Evolutionary conservation across 2,113 vertebrate species (phyloP).

Genomic region (Cavia porcellus): DNA sequence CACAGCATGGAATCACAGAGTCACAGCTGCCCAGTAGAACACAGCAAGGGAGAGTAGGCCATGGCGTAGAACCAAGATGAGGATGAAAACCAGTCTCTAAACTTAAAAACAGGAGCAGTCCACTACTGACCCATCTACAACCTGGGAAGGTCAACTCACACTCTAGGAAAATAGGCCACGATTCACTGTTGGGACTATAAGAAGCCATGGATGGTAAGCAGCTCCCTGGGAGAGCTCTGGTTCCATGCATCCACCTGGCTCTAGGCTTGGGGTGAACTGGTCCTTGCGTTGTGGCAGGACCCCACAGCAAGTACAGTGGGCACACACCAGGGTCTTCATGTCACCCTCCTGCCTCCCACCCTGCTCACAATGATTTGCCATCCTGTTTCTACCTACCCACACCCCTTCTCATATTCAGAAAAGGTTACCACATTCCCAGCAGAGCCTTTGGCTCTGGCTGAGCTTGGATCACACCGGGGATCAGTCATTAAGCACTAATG

Average conservation of each 20-base stretch:
- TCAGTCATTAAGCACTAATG: neutral
- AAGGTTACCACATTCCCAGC: fast-evolving
- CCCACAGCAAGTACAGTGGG: fast-evolving
- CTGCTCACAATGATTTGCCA: neutral
- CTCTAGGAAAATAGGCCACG: fast-evolving
- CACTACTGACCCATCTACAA: neutral
- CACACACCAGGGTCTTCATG: fast-evolving
- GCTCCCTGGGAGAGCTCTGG: neutral
- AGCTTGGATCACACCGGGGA: neutral
- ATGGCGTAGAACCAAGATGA: fast-evolving
- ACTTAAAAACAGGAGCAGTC: too few species aligned
- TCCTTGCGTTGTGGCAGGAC: fast-evolving
- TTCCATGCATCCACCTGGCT: neutral
- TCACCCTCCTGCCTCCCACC: neutral
- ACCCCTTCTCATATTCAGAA: neutral
- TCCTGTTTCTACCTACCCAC: fast-evolving
- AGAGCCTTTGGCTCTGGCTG: neutral
- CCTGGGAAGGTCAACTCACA: neutral
- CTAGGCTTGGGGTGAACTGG: neutral
- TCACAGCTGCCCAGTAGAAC: neutral
- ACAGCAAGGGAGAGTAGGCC: neutral
- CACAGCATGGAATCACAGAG: neutral
- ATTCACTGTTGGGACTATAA: neutral
- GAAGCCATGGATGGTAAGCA: fast-evolving
- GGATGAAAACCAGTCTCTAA: neutral